Evolutionary conservation across 2,888 invertebrate species (phyloP), one percentile per base, ranked within the genome.

Genomic region (Ethmia dodecea): DNA sequence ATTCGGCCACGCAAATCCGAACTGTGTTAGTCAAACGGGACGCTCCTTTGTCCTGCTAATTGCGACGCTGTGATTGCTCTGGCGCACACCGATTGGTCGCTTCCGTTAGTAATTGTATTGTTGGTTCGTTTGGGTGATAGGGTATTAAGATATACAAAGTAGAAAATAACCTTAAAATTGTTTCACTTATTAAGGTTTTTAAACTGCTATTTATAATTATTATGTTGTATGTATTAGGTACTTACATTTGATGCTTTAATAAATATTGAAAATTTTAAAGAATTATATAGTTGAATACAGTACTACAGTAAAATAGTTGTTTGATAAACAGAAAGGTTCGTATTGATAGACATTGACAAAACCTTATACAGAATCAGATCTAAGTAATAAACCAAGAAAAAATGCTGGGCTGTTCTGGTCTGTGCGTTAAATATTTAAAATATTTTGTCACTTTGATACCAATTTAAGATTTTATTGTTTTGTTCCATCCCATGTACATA

Each of bases 1-100:
- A 33, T 33, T 27, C 16, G 32, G 33, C 25, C 12, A 15, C 33
- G 26, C 18, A 16, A 28, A 28, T 22, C 13, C 33, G 28, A 28
- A 34, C 33, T 18, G 32, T 18, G 32, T 33, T 26, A 33, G 28
- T 28, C 22, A 22, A 25, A 32, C 26, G 26, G 12, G 26, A 12
- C 25, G 22, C 18, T 18, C 28, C 37, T 33, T 33, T 37, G 29
- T 33, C 8, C 22, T 14, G 29, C 37, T 37, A 37, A 37, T 37
- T 37, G 37, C 28, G 26, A 24, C 33, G 35, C 26, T 33, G 36
- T 33, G 37, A 39, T 41, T 41, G 38, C 34, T 13, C 28, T 24
- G 35, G 13, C 14, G 22, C 22, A 22, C 22, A 24, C 31, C 24
- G 31, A 31, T 9, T n/a, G 30, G 20, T 34, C 18, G 34, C 33